Percentiles rank a stretch among this genome's conserved stretches.
These are phyloP conservation scores for Oscheius onirici DNA, from an alignment of 2,888 invertebrate genomes.

Conservation along the genomic window DNA sequence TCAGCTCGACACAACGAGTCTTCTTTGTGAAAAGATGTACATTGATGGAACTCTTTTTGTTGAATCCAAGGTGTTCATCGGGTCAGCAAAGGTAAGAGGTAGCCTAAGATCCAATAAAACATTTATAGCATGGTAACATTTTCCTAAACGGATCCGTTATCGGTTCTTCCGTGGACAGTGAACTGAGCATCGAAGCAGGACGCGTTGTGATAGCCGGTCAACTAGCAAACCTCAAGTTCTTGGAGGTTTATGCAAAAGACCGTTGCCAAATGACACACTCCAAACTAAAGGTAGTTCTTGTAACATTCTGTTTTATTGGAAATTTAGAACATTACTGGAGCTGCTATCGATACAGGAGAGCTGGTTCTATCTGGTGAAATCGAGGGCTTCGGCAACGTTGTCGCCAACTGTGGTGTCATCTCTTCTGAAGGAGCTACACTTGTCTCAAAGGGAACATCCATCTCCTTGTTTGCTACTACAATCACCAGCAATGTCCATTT, in stretches of 20 bases:
- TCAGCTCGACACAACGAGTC: conserved; percentile 37
- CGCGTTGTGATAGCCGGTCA: conserved; percentile 42
- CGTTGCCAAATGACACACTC: conserved; percentile 39
- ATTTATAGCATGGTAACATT: conserved; percentile 29
- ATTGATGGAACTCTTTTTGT: conserved; percentile 48
- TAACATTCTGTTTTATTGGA: not conserved
- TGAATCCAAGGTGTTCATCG: conserved; percentile 46
- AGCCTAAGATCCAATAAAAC: no score
- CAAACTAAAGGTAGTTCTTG: conserved; percentile 24
- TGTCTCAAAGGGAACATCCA: not conserved
- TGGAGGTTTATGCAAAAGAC: conserved; percentile 51
- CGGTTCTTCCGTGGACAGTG: conserved; percentile 44
- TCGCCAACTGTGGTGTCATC: conserved; percentile 41
- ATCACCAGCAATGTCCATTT: conserved; percentile 12
- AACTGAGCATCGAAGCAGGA: conserved; percentile 45
- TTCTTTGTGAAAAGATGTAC: conserved; percentile 40
- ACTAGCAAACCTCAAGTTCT: conserved; percentile 50
- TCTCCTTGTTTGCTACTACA: conserved; percentile 16
- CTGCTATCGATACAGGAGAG: conserved; percentile 44
- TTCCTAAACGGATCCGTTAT: conserved; percentile 42
- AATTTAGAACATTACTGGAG: conserved; percentile 39
- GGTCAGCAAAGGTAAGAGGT: conserved; percentile 15
- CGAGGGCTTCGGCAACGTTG: conserved; percentile 40
- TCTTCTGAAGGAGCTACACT: not conserved
- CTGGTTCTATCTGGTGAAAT: conserved; percentile 40